Evolutionary conservation across 2,888 invertebrate species (phyloP), one percentile per base, ranked within the genome.

Genomic region (Ypsolopha sequella): DNA sequence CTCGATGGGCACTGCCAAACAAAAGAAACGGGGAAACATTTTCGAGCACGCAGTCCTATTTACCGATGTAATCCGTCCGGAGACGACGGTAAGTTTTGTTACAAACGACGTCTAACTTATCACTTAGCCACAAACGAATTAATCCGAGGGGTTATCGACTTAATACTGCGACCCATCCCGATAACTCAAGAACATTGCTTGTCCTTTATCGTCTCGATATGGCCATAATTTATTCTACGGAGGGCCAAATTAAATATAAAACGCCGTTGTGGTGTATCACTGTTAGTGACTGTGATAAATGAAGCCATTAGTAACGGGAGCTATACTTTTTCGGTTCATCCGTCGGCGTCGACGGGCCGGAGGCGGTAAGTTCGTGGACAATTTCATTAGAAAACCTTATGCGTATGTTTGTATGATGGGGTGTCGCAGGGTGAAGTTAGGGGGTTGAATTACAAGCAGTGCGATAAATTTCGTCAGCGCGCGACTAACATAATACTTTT

Each of bases 221-320:
- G 77, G 72, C 69, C 65, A 76, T 82, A 82, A 85, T 85, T 85
- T 84, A 84, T 85, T 82, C 84, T 68, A 66, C 70, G 75, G 73
- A 76, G 75, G 73, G 78, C 79, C 79, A 85, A 85, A 86, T 86
- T 85, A 85, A 85, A 85, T 85, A 85, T 84, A 84, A 85, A 85
- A 82, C 79, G 81, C 77, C 80, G 79, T 80, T 78, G 84, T 78
- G 81, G 82, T 84, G 85, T 86, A 86, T 85, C 85, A 85, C 77
- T 85, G 86, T 81, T 82, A 82, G 85, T 80, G 86, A 82, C 85
- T 85, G 80, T 85, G 86, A 86, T 82, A 85, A 85, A 86, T 86
- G 84, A 80, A 81, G 80, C 82, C 85, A 86, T 86, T 85, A 85
- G 86, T 82, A 85, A 85, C 78, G 81, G 79, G 84, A 85, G 84